Conservation (phyloP, 2,888 invertebrate species). For the Pammene aurita region DNA sequence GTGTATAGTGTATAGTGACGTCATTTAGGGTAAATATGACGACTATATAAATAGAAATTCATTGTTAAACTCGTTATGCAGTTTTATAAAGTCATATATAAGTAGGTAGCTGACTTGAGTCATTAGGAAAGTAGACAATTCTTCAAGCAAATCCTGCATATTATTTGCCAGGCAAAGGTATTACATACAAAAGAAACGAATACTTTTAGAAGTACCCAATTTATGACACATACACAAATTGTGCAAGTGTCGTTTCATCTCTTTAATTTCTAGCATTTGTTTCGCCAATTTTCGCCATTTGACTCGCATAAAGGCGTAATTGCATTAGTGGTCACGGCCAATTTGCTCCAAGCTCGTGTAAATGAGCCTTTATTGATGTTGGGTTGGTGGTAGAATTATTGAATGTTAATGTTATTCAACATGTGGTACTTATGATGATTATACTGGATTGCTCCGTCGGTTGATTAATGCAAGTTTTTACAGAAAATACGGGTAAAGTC, state of each 20-base stretch:
- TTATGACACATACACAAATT: neutral
- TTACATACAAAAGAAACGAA: neutral
- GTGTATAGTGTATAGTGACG: no score
- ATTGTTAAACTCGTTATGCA: no score
- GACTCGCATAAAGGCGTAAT: conserved; percentile 36
- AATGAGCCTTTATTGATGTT: conserved; percentile 34
- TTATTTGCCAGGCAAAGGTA: no score
- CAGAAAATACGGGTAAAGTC: neutral
- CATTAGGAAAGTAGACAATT: no score
- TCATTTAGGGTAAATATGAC: no score
- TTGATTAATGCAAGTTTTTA: neutral
- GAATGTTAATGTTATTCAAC: neutral
- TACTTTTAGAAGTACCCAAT: conserved; percentile 9
- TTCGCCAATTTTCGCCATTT: conserved; percentile 37
- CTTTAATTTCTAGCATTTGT: conserved; percentile 21
- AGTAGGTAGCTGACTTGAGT: no score
- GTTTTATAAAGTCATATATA: no score
- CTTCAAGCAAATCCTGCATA: no score
- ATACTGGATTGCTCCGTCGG: neutral
- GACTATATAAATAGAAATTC: no score
- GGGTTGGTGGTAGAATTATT: conserved; percentile 11
- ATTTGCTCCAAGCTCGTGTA: conserved; percentile 27
- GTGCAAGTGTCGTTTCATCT: neutral
- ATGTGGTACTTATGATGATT: conserved; percentile 11
- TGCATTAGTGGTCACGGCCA: conserved; percentile 37